Base-by-base conservation (phyloP, 2,888 invertebrate species). In the Drosophila nigricruria region DNA sequence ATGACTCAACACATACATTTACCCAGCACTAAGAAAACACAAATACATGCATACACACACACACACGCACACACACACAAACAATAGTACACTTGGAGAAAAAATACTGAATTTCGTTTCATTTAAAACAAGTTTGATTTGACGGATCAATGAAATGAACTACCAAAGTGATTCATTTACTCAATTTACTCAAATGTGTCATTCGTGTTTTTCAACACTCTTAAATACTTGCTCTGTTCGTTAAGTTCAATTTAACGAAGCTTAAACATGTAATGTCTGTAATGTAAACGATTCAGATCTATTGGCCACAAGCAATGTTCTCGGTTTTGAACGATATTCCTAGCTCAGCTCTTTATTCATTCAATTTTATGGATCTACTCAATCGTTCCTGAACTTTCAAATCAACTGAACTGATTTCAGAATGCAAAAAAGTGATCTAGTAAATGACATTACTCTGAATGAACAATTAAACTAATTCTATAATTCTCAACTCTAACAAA, bases 1-100 rank as follows among this genome's bases (percentile, higher is more conserved):
- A 86, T 86, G 86, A 81, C 77, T 79, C 84, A 58, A 71, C 66
- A 71, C 73, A 62, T 69, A 79, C 34, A 52, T 36, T 20, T 10
- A 52, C 52, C 59, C 54, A 72, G 56, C 70, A 88, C 86, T 20
- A 79, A n/a, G 25, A 54, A 20, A 18, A 59, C 36, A 38, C 18
- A 56, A 47, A 49, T 52, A 38, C 25, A 59, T 40, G 52, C 43
- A 67, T 42, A 60, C 36, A 12, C n/a, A 58, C 18, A 20, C 1
- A 20, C 14, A 18, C 30, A 16, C 40, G 9, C 18, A 61, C 30
- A 16, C n/a, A 10, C 16, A 8, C 45, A 16, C 18, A 38, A 0
- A 20, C 0, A 25, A 5, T 3, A n/a, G 2, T 16, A 8, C 8
- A 50, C 30, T 38, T 36, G 1, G 58, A 38, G 58, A 58, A 27